Base-by-base conservation (phyloP, 2,113 vertebrate species). In the Candoia aspera region DNA sequence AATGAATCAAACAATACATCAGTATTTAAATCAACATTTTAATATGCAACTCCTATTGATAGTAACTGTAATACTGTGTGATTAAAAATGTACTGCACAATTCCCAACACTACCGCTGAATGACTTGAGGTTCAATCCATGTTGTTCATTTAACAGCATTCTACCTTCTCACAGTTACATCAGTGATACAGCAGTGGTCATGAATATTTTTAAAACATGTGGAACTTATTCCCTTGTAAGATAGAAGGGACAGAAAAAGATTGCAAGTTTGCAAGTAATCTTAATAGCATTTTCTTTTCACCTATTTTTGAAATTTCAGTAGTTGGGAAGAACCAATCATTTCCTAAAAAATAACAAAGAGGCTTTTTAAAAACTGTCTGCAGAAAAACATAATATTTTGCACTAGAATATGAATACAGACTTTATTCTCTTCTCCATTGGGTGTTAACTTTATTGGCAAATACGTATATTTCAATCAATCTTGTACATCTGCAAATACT, bases 1-100 rank as follows among this genome's bases (percentile, higher is more conserved):
- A 46, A 29, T 88, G 68, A 84, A 53, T 62, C 86, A 84, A 83
- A 90, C 62, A 87, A 58, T 23, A 84, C 83, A 54, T n/a, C 79
- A 64, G 46, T 54, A 33, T 84, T 90, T 88, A 55, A 29, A 79
- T 55, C 46, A 83, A 88, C 53, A 62, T 91, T n/a, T 10, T 90
- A 29, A 62, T 4, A 87, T 60, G 57, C 4, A 88, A 87, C 29
- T 93, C 55, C 29, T 62, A 49, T 91, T 29, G 12, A 11, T 90
- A 86, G 26, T 90, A 90, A 58, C 19, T 59, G 88, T n/a, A 58
- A 84, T 60, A 59, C 46, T 84, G 42, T 29, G 33, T 64, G 21
- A 33, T 93, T 60, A 53, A 29, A 86, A n/a, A 58, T 2, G 29
- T 37, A 3, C 79, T 90, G 83, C 15, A 64, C 29, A 21, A 91